phyloP scores from a whole-genome alignment of 2,888 invertebrate species.

The Lamproptera curius region DNA sequence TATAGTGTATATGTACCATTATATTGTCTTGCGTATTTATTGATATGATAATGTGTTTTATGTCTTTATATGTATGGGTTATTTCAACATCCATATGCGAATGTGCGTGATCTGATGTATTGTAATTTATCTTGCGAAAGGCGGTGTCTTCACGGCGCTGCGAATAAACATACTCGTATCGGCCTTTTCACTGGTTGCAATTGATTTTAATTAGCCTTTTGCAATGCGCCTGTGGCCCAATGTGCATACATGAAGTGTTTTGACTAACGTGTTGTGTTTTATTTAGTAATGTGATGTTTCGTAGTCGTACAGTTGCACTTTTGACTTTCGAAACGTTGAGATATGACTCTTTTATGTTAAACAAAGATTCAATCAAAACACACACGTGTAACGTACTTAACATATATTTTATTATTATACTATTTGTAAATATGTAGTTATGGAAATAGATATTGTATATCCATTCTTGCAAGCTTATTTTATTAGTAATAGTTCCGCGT shows the following conservation, averaged over 20 bases:
- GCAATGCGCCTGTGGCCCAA: slow-evolving; percentile 12
- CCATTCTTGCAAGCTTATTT: no score
- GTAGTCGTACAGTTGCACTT: no score
- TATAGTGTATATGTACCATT: no score
- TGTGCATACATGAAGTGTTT: slow-evolving; percentile 9
- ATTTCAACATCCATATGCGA: not conserved
- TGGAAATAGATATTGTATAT: no score
- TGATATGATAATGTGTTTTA: slow-evolving; percentile 12
- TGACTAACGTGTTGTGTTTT: slow-evolving; percentile 10
- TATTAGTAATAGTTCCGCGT: no score
- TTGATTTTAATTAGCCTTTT: slow-evolving; percentile 17
- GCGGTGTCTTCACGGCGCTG: slow-evolving; percentile 9
- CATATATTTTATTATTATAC: no score
- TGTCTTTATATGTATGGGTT: not conserved
- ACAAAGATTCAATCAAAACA: no score
- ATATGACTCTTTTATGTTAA: no score
- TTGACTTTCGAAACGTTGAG: no score
- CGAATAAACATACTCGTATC: slow-evolving; percentile 7
- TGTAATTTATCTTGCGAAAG: slow-evolving; percentile 13
- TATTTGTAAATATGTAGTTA: no score
- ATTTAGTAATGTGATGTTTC: no score
- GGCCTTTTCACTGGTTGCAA: slow-evolving; percentile 14
- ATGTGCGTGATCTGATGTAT: slow-evolving; percentile 3
- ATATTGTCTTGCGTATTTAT: slow-evolving; percentile 1
- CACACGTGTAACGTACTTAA: no score